A percentile compares a stretch with the other conserved stretches of the same genome.
Conservation (phyloP, 1,140 invertebrate genomes). For the Bombus terrestris region DNA sequence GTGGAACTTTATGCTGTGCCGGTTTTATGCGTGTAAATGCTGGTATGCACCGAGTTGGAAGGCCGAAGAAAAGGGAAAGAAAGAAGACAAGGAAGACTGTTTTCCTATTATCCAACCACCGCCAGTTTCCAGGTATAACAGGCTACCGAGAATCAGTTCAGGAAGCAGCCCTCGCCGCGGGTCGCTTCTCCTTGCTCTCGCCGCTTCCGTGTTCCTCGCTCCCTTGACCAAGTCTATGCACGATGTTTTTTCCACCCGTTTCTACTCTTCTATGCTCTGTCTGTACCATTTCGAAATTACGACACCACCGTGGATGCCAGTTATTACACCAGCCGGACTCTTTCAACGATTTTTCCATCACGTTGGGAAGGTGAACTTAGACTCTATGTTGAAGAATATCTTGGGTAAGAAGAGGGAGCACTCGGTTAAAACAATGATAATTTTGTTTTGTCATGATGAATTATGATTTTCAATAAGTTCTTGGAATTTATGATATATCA, state of each 20-base stretch:
- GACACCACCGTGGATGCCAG: slow-evolving; percentile 5
- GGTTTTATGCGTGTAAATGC: slow-evolving; percentile 53
- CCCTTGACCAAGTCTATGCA: neutral
- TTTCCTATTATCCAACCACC: slow-evolving; percentile 58
- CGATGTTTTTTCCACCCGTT: neutral
- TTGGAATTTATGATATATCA: too few species aligned
- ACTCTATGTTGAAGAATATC: neutral
- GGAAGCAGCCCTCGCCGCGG: slow-evolving; percentile 51
- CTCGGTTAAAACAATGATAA: neutral
- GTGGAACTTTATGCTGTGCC: slow-evolving; percentile 45
- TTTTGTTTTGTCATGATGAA: neutral
- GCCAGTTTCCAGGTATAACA: slow-evolving; percentile 42
- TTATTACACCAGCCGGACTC: slow-evolving; percentile 42
- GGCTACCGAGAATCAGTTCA: slow-evolving; percentile 42
- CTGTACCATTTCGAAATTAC: slow-evolving; percentile 42
- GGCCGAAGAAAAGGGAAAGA: slow-evolving; percentile 10
- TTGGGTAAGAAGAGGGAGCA: slow-evolving; percentile 10
- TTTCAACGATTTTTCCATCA: slow-evolving; percentile 15
- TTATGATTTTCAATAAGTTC: too few species aligned
- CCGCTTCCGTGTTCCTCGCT: neutral
- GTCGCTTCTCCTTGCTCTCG: neutral
- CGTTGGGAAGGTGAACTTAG: neutral
- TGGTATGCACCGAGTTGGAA: neutral
- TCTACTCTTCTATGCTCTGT: neutral
- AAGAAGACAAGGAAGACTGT: slow-evolving; percentile 40